phyloP scores from a whole-genome alignment of 30 jellyfish, hydroid and myxozoan genomes.

The Pelagia noctiluca region DNA sequence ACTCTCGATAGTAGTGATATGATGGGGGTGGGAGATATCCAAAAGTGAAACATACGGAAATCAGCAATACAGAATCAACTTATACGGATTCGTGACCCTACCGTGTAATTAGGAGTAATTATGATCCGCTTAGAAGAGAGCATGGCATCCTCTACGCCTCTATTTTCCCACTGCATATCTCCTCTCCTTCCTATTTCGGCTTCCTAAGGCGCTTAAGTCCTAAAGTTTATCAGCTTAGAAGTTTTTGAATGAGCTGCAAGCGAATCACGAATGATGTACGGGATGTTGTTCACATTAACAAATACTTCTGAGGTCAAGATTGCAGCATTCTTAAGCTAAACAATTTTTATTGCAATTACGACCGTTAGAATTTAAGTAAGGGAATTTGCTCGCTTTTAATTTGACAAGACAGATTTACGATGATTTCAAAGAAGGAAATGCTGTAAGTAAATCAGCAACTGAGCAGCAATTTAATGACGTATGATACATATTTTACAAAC shows the following conservation, averaged over 20 bases:
- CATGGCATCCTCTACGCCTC: background rate
- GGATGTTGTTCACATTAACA: background rate
- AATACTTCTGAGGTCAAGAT: background rate
- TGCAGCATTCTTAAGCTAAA: background rate
- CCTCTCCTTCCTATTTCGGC: background rate
- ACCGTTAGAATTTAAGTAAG: background rate
- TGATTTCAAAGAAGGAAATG: no score
- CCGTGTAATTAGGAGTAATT: background rate
- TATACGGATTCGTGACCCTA: background rate
- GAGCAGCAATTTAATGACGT: no score
- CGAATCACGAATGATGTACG: background rate
- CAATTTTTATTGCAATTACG: background rate
- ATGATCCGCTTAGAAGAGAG: background rate
- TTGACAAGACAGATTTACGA: no score
- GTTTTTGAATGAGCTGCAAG: background rate
- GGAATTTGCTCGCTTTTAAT: no score
- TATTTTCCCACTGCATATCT: background rate
- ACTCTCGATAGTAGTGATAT: no score
- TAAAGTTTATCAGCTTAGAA: background rate
- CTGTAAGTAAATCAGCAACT: no score
- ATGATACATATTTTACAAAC: no score
- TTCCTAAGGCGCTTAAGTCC: constrained; percentile 1
- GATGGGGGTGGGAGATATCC: background rate
- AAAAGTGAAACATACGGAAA: background rate
- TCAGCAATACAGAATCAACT: background rate